Percentiles rank a stretch among this genome's conserved stretches.
phyloP scores from a whole-genome alignment of 30 jellyfish, hydroid and myxozoan species.

The Clytia hemisphaerica region DNA sequence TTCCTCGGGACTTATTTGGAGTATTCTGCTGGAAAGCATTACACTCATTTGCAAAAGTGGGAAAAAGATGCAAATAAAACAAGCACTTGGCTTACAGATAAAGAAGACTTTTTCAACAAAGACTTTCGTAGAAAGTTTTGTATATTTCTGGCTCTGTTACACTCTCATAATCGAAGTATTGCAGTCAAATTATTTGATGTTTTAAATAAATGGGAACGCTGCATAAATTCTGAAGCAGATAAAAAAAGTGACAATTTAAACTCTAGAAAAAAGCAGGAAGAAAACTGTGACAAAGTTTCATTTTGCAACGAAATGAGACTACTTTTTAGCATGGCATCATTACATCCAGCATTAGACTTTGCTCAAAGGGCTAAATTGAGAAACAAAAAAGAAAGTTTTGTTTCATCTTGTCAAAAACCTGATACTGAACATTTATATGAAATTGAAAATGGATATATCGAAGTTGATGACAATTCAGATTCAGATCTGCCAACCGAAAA shows the following conservation, averaged over 20 bases:
- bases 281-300: constrained; percentile 17
- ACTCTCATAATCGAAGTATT: constrained; percentile 69
- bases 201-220: constrained; percentile 41
- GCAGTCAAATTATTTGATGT: constrained; percentile 59
- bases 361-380: constrained; percentile 59
- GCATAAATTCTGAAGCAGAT: background rate
- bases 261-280: constrained; percentile 1
- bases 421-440: too few species aligned
- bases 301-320: constrained; percentile 71
- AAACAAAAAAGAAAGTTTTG: constrained; percentile 4
- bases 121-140: constrained; percentile 80
- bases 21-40: constrained; percentile 79
- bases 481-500: too few species aligned
- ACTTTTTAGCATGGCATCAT: constrained; percentile 79
- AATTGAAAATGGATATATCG: too few species aligned
- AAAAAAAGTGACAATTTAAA: background rate
- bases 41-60: constrained; percentile 63
- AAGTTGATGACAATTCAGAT: too few species aligned
- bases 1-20: constrained; percentile 90
- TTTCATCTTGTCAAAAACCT: too few species aligned
- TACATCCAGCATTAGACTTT: constrained; percentile 91
- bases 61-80: constrained; percentile 76
- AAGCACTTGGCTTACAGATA: constrained; percentile 44
- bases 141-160: constrained; percentile 75
- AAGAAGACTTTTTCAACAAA: too few species aligned